Base-by-base conservation (phyloP, 37 sponge, comb jelly and placozoan genomes). In the Geodia barretti region DNA sequence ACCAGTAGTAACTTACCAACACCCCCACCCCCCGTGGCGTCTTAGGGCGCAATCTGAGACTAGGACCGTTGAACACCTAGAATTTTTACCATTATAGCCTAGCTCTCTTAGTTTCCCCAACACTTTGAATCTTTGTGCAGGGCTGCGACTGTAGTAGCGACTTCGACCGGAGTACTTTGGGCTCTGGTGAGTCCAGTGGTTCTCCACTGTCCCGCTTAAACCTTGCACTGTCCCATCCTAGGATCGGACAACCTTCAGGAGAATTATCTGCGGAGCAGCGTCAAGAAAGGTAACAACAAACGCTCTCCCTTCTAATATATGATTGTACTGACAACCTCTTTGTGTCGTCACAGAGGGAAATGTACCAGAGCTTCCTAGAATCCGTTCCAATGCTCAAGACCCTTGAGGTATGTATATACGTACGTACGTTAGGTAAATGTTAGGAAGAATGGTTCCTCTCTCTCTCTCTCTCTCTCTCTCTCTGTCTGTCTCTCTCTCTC, bases 131-230 rank as follows among this genome's bases (percentile, higher is more conserved):
- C n/a, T n/a, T n/a, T n/a, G 5, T 75, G 1, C 68, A 93, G 97
- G 38, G 95, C 95, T 37, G 98, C 98, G 32, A 95, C 98, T 4
- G 89, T 97, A 9, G 66, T 94, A 21, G 92, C 95, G 33, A 92
- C 80, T 1, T 75, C 87, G 14, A 86, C 86, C 28, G 95, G 88
- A 0, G 72, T 79, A 25, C 72, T 97, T 0, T 97, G 98, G 98
- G 98, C 91, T 20, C 84, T 97, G 88, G 91, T 91, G 39, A 70
- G 86, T 41, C 17, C 37, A 71, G 14, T 32, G 39, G 17, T 5
- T n/a, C n/a, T n/a, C n/a, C n/a, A n/a, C n/a, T n/a, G n/a, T n/a
- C n/a, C n/a, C n/a, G 2, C 19, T n/a, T 77, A 24, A 62, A 24
- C 21, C 37, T 68, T 23, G 34, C 73, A 30, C 21, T 62, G 23